Conservation (phyloP, 1,140 invertebrate genomes). For the Rhyzopertha dominica region DNA sequence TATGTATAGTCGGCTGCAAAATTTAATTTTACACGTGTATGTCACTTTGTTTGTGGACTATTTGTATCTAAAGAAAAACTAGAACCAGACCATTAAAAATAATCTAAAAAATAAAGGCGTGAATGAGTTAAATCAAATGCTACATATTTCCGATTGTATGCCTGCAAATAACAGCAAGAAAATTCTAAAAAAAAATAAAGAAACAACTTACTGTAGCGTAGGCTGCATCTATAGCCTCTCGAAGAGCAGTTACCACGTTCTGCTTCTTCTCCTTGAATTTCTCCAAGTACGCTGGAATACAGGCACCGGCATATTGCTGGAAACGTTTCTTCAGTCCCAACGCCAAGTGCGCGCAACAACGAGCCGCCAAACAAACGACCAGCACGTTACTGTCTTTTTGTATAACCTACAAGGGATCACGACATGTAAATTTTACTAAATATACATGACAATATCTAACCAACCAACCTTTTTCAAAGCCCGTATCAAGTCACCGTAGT, state of each 20-base stretch:
- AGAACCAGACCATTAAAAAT: too few species aligned
- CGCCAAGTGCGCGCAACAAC: slow-evolving; percentile 79
- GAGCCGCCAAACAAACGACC: slow-evolving; percentile 80
- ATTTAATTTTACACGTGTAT: too few species aligned
- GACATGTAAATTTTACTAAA: slow-evolving; percentile 17
- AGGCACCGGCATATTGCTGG: slow-evolving; percentile 72
- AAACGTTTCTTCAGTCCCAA: slow-evolving; percentile 86
- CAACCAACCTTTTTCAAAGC: slow-evolving; percentile 86
- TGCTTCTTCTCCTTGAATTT: slow-evolving; percentile 98
- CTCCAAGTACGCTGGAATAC: slow-evolving; percentile 77
- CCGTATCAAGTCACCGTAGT: slow-evolving; percentile 87
- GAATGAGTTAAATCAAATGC: too few species aligned
- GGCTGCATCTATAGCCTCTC: slow-evolving; percentile 90
- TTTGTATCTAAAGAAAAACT: too few species aligned
- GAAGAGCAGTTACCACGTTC: slow-evolving; percentile 77
- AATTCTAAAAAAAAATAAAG: slow-evolving; percentile 16
- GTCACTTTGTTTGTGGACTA: too few species aligned
- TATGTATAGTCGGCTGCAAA: too few species aligned
- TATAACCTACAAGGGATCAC: slow-evolving; percentile 60
- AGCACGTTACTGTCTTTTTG: slow-evolving; percentile 95
- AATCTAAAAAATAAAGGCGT: too few species aligned
- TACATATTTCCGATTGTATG: too few species aligned
- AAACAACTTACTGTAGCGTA: slow-evolving; percentile 68
- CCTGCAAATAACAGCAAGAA: slow-evolving; percentile 4
- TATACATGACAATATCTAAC: too few species aligned